These are phyloP conservation scores for Gallinago solitaria DNA, from an alignment of 2,797 vertebrate species.

Conservation along the genomic window DNA sequence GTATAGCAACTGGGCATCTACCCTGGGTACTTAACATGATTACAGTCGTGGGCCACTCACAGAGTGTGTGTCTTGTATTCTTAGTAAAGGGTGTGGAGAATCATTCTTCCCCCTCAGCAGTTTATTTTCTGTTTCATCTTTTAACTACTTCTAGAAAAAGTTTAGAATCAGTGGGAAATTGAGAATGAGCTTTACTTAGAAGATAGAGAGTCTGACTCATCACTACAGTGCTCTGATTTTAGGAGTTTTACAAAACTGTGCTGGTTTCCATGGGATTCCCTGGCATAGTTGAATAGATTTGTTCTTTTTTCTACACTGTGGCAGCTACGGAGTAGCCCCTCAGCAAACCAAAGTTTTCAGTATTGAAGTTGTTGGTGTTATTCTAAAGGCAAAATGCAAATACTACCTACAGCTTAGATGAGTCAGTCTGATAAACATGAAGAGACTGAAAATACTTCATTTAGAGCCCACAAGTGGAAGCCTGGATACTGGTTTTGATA, in stretches of 20 bases:
- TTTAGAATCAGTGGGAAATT: background rate
- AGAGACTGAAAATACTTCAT: slow-evolving; percentile 63
- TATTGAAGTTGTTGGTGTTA: background rate
- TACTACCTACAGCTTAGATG: background rate
- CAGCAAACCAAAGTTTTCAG: background rate
- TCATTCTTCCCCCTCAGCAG: background rate
- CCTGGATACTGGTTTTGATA: slow-evolving; percentile 57
- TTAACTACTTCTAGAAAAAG: background rate
- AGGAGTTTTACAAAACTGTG: background rate
- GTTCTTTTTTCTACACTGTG: background rate
- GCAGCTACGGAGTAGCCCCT: background rate
- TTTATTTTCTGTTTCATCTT: background rate
- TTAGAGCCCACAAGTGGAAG: slow-evolving; percentile 45
- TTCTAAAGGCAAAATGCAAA: slow-evolving; percentile 2
- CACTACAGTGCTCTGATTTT: background rate
- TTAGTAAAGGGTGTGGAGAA: background rate
- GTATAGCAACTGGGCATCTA: background rate
- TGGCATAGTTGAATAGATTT: background rate
- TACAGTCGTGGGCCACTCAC: background rate
- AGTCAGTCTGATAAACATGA: slow-evolving; percentile 31
- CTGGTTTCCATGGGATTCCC: slow-evolving; percentile 25
- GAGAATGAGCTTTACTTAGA: background rate
- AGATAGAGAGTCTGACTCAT: background rate
- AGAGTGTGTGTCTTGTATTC: background rate
- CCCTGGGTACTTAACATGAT: fast-evolving